Evolutionary conservation across 2,797 vertebrate genomes (phyloP).

Genomic region (Cossypha dichroa): DNA sequence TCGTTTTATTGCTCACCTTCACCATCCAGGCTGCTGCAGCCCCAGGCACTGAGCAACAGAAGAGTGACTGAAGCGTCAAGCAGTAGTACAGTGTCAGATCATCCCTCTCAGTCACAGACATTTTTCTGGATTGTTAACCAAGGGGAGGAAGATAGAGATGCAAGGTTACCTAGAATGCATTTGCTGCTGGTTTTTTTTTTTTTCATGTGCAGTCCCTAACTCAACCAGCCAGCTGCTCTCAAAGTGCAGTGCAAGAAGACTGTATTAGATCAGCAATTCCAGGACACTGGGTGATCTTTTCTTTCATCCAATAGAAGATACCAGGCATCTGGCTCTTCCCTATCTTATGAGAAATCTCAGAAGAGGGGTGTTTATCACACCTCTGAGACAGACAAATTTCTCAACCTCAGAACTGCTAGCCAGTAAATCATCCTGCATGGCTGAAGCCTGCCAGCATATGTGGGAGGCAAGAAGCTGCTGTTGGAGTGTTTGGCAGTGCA

Average conservation of each 20-base stretch:
- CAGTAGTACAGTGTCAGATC: background rate
- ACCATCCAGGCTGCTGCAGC: rapidly evolving
- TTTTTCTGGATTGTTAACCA: background rate
- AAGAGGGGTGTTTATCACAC: background rate
- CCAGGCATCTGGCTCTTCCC: background rate
- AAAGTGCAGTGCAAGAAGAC: background rate
- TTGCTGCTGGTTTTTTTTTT: background rate
- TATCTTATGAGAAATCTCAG: background rate
- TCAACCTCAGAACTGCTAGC: background rate
- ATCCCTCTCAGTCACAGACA: background rate
- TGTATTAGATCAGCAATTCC: background rate
- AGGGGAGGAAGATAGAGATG: background rate
- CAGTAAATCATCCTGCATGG: background rate
- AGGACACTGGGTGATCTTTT: background rate
- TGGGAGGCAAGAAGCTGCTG: background rate
- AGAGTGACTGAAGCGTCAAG: background rate
- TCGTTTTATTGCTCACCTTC: background rate
- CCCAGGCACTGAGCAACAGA: background rate
- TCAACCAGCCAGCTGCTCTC: background rate
- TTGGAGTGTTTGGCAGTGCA: background rate
- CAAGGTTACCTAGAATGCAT: background rate
- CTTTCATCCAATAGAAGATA: background rate
- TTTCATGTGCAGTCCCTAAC: background rate
- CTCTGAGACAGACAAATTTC: background rate
- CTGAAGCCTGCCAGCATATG: background rate